Percentiles rank a stretch among this genome's conserved stretches.
These are phyloP conservation scores for Rhagium mordax DNA, from an alignment of 2,888 invertebrate species.

Conservation along the genomic window DNA sequence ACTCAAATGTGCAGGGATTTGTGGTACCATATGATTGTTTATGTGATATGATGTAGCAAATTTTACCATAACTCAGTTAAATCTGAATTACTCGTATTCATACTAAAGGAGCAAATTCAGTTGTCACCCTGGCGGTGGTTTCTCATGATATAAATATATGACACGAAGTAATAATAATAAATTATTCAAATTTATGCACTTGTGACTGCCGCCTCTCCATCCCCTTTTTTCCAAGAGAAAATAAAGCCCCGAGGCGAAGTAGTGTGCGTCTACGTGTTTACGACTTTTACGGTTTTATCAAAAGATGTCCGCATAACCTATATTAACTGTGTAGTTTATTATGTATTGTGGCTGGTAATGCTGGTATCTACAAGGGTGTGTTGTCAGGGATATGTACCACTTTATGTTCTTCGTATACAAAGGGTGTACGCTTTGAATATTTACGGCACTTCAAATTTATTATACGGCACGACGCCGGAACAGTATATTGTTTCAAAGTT, in stretches of 20 bases:
- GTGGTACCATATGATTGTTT: no score
- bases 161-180: background rate
- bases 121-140: background rate
- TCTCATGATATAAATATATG: background rate
- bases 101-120: background rate
- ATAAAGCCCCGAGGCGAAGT: background rate
- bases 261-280: constrained; percentile 1
- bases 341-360: constrained; percentile 24
- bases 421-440: constrained; percentile 20
- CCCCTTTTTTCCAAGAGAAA: background rate
- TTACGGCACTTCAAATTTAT: constrained; percentile 21
- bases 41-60: no score
- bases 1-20: no score
- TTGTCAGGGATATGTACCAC: constrained; percentile 12
- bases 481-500: constrained; percentile 19
- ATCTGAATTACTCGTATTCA: background rate
- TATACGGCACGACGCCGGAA: background rate
- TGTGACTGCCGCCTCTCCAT: background rate
- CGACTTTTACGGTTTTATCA: constrained; percentile 1
- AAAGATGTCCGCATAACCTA: constrained; percentile 15
- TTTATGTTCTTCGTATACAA: constrained; percentile 22
- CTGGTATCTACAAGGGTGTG: constrained; percentile 16
- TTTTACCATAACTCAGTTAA: background rate
- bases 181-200: background rate
- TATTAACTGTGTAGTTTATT: constrained; percentile 18